Conservation (phyloP, 2,797 vertebrate species). For the Vultur gryphus region DNA sequence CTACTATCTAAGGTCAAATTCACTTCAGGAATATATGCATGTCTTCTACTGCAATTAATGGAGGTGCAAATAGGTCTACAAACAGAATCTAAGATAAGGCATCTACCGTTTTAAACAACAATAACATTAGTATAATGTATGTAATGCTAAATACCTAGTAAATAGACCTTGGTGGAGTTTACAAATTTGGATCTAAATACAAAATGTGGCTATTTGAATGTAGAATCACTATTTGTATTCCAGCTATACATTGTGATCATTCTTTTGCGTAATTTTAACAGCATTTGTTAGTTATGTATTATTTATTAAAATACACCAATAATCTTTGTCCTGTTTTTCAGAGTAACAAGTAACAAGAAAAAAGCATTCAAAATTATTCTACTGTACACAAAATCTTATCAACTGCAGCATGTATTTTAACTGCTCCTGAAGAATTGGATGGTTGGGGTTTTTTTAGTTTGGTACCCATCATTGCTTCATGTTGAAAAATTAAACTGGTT, state of each 20-base stretch:
- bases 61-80: not conserved
- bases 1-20: not conserved
- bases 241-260: not conserved
- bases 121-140: not conserved
- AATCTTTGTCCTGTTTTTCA: not conserved
- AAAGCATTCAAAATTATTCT: not conserved
- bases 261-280: not conserved
- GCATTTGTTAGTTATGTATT: not conserved
- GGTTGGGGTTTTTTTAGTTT: not conserved
- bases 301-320: not conserved
- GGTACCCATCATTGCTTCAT: not conserved
- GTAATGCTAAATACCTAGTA: not conserved
- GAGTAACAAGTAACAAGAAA: not conserved
- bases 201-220: not conserved
- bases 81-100: not conserved
- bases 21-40: not conserved
- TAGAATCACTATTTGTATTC: not conserved
- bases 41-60: not conserved
- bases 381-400: not conserved
- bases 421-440: not conserved
- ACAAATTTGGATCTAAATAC: not conserved
- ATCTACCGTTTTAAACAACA: not conserved
- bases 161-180: not conserved
- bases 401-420: not conserved
- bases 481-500: not conserved